Conservation (phyloP, 64 coral and sea anemone species). For the Porites australiensis region DNA sequence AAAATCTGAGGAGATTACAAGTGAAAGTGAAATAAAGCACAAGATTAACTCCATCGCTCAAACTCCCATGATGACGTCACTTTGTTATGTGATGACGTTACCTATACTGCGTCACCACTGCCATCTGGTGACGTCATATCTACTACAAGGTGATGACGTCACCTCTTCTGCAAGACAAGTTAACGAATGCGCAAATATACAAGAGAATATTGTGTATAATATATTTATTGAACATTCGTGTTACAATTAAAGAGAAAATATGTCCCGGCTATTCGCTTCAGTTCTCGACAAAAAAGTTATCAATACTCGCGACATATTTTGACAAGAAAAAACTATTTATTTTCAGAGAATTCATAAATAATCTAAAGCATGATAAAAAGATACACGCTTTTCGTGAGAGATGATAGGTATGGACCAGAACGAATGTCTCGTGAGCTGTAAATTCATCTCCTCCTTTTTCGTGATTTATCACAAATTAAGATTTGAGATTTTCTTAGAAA, state of each 20-base stretch:
- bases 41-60: not conserved
- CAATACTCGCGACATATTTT: not conserved
- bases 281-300: not conserved
- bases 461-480: too few species aligned
- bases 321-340: conserved; percentile 36
- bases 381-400: too few species aligned
- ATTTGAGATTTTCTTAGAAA: too few species aligned
- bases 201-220: conserved; percentile 38
- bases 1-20: too few species aligned
- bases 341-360: conserved; percentile 27
- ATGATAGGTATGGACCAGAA: too few species aligned
- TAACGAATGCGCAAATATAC: not conserved
- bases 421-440: too few species aligned
- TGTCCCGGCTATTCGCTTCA: not conserved
- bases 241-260: conserved; percentile 17
- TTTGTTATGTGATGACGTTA: too few species aligned
- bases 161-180: not conserved
- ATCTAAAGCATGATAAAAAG: not conserved
- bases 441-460: too few species aligned
- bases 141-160: not conserved
- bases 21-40: too few species aligned
- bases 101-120: too few species aligned
- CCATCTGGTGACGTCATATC: not conserved
- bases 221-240: conserved; percentile 29
- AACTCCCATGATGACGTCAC: too few species aligned